Conservation (phyloP, 2,797 vertebrate species). For the Myotis myotis region DNA sequence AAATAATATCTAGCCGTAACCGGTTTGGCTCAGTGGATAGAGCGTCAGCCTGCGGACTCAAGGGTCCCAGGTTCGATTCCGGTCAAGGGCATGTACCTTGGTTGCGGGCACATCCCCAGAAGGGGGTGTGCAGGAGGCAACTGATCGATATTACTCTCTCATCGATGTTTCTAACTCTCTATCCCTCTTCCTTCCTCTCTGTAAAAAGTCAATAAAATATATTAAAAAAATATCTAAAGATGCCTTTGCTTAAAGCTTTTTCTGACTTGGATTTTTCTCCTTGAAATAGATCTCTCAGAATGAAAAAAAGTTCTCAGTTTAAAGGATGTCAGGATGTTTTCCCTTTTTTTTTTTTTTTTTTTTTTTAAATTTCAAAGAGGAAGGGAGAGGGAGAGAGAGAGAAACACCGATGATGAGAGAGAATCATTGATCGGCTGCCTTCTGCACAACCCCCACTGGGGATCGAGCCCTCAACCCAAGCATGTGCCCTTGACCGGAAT, state of each 20-base stretch:
- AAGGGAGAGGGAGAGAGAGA: too few species aligned
- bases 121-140: too few species aligned
- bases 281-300: background rate
- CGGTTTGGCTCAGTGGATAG: too few species aligned
- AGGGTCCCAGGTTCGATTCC: too few species aligned
- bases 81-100: too few species aligned
- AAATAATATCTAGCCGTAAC: background rate
- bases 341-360: background rate
- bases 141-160: too few species aligned
- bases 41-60: too few species aligned
- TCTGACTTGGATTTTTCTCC: conserved; percentile 11
- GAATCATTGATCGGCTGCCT: background rate
- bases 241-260: conserved; percentile 14
- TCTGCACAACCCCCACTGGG: too few species aligned
- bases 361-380: background rate
- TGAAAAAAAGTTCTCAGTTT: conserved; percentile 21
- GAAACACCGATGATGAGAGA: background rate
- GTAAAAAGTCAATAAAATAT: too few species aligned
- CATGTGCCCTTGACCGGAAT: background rate
- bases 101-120: too few species aligned
- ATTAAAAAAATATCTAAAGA: background rate
- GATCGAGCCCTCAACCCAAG: background rate
- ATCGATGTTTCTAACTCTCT: too few species aligned
- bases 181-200: too few species aligned
- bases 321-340: background rate